Base-by-base conservation (phyloP, 30 jellyfish, hydroid and myxozoan species). In the Turritopsis dohrnii region DNA sequence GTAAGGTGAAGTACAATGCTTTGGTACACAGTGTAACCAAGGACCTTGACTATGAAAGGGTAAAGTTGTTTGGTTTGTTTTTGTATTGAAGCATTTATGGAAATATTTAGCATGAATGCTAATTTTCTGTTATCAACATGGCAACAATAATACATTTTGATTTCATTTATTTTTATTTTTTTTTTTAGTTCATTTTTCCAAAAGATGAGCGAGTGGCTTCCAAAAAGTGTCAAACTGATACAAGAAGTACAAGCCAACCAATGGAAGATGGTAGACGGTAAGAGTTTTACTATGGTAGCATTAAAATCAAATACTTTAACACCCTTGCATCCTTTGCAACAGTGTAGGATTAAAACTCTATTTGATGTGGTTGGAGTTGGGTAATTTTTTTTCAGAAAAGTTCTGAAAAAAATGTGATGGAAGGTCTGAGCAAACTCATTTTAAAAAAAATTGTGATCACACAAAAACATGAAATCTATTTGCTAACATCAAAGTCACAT, bases 1-100 rank as follows among this genome's bases (percentile, higher is more conserved):
- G 97, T 83, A 92, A 92, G 66, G 29, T 89, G 1, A 54, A 90
- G 18, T 92, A 85, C 84, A 81, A 87, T 30, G 83, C 96, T 4
- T 65, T 92, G 73, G 88, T 92, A 20, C 93, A 92, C 53, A 81
- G 84, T 54, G 89, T 92, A 66, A 88, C 66, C 1, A 94, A 90
- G 21, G 94, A 88, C 71, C 94, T 92, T 8, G 85, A 86, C 24
- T 92, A 81, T 74, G 75, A 88, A 24, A 89, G 83, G 90, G 97
- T 92, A 53, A 41, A 82, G 20, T 18, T 3, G 16, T 23, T 26
- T 21, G 7, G 16, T 85, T 3, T 41, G 5, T 5, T 41, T 41
- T 41, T 41, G 60, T 41, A 3, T 41, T 41, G 5, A 3, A 5
- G 13, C 13, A 13, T 41, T 41, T 41, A 5, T 41, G n/a, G 60